Percentiles rank a stretch among this genome's conserved stretches.
Conservation (phyloP, 1,140 invertebrate genomes). For the Teleopsis dalmanni region DNA sequence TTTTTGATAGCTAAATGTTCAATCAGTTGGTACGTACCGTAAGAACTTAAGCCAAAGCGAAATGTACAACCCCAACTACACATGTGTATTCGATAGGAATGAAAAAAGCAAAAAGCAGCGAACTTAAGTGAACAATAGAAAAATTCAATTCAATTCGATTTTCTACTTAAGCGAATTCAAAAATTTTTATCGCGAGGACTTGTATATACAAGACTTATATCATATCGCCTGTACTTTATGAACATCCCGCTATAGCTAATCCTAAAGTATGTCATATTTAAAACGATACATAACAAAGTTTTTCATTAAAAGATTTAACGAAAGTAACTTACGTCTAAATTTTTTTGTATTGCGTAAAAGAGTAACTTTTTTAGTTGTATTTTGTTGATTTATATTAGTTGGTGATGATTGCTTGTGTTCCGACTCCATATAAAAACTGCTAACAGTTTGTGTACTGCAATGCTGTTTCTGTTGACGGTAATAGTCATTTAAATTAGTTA, state of each 20-base stretch:
- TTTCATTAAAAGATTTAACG: conserved; percentile 16
- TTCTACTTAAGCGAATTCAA: no score
- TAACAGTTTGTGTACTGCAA: not conserved
- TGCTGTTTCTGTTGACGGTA: conserved; percentile 30
- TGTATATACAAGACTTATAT: no score
- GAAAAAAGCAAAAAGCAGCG: no score
- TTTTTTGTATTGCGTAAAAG: conserved; percentile 16
- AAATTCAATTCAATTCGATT: no score
- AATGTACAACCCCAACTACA: no score
- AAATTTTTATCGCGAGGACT: no score
- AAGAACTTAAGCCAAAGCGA: no score
- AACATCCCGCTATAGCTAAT: not conserved
- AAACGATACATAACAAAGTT: conserved; percentile 16
- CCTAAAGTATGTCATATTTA: conserved; percentile 16
- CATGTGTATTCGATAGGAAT: no score
- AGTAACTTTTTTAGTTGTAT: conserved; percentile 6
- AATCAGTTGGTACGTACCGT: no score
- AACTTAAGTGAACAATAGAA: no score
- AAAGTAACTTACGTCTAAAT: conserved; percentile 12
- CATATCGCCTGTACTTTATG: no score
- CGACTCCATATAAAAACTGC: not conserved
- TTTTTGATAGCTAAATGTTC: no score
- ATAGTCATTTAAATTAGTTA: conserved; percentile 38
- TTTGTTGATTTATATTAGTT: conserved; percentile 8
- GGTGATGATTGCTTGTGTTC: not conserved